Conservation (phyloP, 2,113 vertebrate genomes). For the Symphodus melops region DNA sequence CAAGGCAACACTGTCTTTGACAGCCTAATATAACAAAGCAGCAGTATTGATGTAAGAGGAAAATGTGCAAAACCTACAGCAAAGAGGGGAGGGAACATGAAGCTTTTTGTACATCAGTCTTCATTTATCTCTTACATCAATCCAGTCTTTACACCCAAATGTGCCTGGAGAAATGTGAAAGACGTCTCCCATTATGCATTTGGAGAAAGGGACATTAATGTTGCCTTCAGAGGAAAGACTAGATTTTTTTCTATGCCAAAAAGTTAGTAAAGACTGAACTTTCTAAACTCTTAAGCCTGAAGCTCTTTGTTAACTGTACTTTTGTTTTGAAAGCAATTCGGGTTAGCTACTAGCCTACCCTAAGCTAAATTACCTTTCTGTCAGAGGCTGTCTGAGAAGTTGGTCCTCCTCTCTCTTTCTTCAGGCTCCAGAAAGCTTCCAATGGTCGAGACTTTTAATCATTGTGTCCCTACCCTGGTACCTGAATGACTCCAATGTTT, state of each 20-base stretch:
- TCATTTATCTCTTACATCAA: slow-evolving; percentile 7
- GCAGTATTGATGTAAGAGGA: slow-evolving; percentile 9
- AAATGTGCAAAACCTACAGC: slow-evolving; percentile 21
- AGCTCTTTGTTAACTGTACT: slow-evolving; percentile 28
- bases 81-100: not conserved
- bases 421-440: slow-evolving; percentile 16
- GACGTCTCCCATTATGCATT: not conserved
- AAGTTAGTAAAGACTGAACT: not conserved
- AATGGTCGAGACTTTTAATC: slow-evolving; percentile 25
- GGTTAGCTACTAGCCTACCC: slow-evolving; percentile 9
- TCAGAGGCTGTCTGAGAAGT: slow-evolving; percentile 18
- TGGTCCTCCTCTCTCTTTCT: slow-evolving; percentile 18
- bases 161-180: not conserved
- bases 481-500: slow-evolving; percentile 13
- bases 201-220: not conserved
- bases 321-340: slow-evolving; percentile 10
- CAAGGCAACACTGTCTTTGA: slow-evolving; percentile 41
- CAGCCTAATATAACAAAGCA: slow-evolving; percentile 35
- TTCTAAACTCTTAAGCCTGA: not conserved
- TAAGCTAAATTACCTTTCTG: slow-evolving; percentile 29
- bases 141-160: not conserved
- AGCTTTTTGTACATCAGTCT: slow-evolving; percentile 7
- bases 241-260: not conserved
- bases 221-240: slow-evolving; percentile 1
- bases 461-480: slow-evolving; percentile 23